These are phyloP conservation scores for Verasper variegatus DNA, from an alignment of 2,113 vertebrate genomes.

Conservation along the genomic window DNA sequence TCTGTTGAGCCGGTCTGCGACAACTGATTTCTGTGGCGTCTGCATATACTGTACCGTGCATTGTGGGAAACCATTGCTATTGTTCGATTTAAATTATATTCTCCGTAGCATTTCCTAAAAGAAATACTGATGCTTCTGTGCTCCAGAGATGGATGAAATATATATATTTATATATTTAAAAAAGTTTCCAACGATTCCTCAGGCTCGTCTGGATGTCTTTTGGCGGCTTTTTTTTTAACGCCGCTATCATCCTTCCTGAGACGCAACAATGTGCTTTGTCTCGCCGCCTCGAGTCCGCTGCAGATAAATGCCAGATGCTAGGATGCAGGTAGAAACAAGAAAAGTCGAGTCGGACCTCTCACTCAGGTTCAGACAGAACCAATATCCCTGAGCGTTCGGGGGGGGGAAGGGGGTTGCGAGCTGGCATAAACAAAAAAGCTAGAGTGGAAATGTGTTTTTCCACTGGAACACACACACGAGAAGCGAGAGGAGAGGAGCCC, in stretches of 20 bases:
- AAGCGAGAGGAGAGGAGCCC: not conserved
- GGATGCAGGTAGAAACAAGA: constrained; percentile 55
- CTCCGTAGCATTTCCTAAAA: constrained; percentile 27
- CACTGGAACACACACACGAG: constrained; percentile 4
- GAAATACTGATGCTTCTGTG: constrained; percentile 34
- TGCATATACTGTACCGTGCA: not conserved
- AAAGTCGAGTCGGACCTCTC: constrained; percentile 54
- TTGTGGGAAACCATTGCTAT: constrained; percentile 15
- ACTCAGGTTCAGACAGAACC: constrained; percentile 67
- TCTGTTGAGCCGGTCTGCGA: constrained; percentile 11
- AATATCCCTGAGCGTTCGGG: constrained; percentile 66
- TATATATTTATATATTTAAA: not conserved
- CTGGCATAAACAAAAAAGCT: constrained; percentile 63
- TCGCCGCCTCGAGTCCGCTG: constrained; percentile 27
- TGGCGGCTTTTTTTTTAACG: constrained; percentile 48
- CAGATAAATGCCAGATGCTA: constrained; percentile 60
- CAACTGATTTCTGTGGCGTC: not conserved
- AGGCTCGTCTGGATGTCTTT: constrained; percentile 47
- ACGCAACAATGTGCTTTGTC: constrained; percentile 41
- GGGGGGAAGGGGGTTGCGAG: constrained; percentile 15
- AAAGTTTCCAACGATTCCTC: constrained; percentile 39
- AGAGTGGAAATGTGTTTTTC: constrained; percentile 50
- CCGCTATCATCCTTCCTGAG: constrained; percentile 33
- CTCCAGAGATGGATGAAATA: constrained; percentile 4
- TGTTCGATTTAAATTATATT: constrained; percentile 8